A percentile compares a stretch with the other conserved stretches of the same genome.
Conservation (phyloP, 2,797 vertebrate genomes). For the Scyliorhinus canicula region DNA sequence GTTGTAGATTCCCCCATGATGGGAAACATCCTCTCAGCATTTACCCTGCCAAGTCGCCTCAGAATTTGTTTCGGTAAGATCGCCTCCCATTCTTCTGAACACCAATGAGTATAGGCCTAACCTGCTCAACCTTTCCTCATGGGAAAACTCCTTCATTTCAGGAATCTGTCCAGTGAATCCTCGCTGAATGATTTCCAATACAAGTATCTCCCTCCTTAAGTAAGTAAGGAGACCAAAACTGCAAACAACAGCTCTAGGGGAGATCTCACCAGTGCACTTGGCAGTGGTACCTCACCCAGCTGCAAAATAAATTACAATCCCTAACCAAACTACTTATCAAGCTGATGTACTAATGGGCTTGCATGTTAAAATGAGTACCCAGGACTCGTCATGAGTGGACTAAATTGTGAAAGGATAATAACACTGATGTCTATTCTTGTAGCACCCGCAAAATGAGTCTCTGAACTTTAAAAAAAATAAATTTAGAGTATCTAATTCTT, state of each 20-base stretch:
- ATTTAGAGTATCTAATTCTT: no score
- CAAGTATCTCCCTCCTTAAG: background rate
- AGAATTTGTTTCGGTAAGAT: background rate
- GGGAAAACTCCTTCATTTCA: background rate
- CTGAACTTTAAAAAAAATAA: no score
- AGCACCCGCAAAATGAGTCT: background rate
- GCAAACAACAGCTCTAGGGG: background rate
- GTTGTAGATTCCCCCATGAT: background rate
- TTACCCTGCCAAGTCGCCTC: background rate
- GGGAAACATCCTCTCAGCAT: background rate
- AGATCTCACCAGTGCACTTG: background rate
- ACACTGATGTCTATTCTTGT: background rate
- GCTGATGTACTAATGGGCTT: background rate
- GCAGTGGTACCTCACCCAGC: no score
- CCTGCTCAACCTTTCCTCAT: background rate
- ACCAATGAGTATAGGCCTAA: background rate
- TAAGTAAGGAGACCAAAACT: background rate
- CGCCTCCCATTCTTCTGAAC: background rate
- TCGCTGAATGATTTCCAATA: background rate
- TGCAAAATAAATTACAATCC: background rate
- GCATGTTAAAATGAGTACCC: background rate
- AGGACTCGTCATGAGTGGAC: background rate
- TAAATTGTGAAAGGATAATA: background rate
- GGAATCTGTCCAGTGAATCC: background rate
- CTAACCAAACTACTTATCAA: background rate